Evolutionary conservation across 1,140 invertebrate genomes (phyloP), one percentile per base, ranked within the genome.

Genomic region (Palaemon carinicauda): DNA sequence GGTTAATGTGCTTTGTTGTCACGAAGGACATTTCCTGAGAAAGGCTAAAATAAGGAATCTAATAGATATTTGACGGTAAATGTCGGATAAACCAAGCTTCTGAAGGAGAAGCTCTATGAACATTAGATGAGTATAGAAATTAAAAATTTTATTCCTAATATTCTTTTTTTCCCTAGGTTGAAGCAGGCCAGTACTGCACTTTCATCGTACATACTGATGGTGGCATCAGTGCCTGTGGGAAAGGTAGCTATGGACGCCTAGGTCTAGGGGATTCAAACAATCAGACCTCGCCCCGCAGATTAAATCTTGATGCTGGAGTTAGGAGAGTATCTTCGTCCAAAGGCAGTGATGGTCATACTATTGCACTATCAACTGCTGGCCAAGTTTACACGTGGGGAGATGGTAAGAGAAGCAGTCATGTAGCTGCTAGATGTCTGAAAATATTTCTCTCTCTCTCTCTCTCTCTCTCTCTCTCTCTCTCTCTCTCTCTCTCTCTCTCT

Each of bases 151-250:
- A 41, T 12, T 41, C 41, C 1, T 4, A 41, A 41, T 54, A 10
- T 33, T 56, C 65, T 24, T 17, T 74, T 75, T 19, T 69, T 79
- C 88, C 90, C 7, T 82, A 94, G 93, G 91, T 93, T 51, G 94
- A 95, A 91, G 94, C 94, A 69, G 94, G 94, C 0, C 94, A 94
- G 90, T 94, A 94, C 89, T 95, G 94, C 89, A 94, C 94, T 9
- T 95, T 95, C 91, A 90, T 94, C 3, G 93, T 95, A 4, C 92
- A 94, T 88, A 91, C 90, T 50, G 93, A 94, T 90, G 94, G 94
- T 3, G 90, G 91, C 81, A 90, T 94, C 17, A 92, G 92, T 88
- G 94, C 94, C 4, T 94, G 94, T 91, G 93, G 93, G 3, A 94
- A 94, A 89, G 93, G 93, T 5, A 94, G 93, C 89, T 94, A 94